Percentiles rank a stretch among this genome's conserved stretches.
These are phyloP conservation scores for Amphipoea lucens DNA, from an alignment of 2,888 invertebrate genomes.

Conservation along the genomic window DNA sequence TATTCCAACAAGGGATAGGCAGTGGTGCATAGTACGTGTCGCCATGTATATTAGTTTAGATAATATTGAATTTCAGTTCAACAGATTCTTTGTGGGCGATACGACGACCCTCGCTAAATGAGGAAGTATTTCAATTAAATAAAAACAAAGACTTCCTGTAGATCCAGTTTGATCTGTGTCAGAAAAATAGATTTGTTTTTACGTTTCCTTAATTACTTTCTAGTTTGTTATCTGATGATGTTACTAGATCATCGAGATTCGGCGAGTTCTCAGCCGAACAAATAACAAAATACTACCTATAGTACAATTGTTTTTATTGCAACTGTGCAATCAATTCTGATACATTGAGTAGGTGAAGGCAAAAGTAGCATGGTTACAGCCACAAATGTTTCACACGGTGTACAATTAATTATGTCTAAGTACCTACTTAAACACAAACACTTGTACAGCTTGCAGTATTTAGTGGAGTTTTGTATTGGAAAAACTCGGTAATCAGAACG, in stretches of 20 bases:
- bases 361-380: constrained; percentile 11
- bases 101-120: neutral
- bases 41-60: neutral
- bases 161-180: neutral
- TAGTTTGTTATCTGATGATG: constrained; percentile 5
- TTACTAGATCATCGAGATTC: constrained; percentile 20
- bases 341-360: constrained; percentile 35
- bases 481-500: neutral
- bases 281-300: neutral
- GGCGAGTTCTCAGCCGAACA: neutral
- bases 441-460: neutral
- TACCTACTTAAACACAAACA: neutral
- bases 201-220: constrained; percentile 32
- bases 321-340: constrained; percentile 32
- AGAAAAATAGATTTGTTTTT: constrained; percentile 28
- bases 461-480: neutral
- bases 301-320: neutral
- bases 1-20: neutral
- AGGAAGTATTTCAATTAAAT: constrained; percentile 26
- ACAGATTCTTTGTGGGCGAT: neutral
- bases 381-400: constrained; percentile 8
- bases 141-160: constrained; percentile 23
- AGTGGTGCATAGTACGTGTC: neutral
- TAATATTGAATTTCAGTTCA: neutral
- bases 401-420: constrained; percentile 6